Conservation (phyloP, 2,888 invertebrate species). For the Trachelus stipa region DNA sequence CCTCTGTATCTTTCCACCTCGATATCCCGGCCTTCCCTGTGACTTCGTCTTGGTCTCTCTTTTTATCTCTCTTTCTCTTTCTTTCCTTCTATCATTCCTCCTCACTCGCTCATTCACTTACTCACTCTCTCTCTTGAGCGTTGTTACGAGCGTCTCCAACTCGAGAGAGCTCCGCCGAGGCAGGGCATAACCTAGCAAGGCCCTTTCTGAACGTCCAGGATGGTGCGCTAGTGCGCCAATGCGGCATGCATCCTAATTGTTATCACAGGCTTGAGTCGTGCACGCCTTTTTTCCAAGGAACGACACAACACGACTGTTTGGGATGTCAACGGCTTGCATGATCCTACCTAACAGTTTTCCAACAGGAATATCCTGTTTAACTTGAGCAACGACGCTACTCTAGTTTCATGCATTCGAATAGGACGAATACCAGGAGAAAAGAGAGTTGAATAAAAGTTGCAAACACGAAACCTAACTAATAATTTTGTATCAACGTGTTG, state of each 20-base stretch:
- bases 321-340: neutral
- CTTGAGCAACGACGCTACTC: neutral
- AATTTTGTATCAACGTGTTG: neutral
- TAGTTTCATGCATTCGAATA: neutral
- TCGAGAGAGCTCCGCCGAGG: slow-evolving; percentile 1
- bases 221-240: neutral
- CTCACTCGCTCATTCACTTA: neutral
- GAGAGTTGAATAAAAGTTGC: neutral
- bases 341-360: neutral
- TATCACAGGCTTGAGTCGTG: neutral
- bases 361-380: neutral
- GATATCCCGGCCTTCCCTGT: too few species aligned
- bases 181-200: slow-evolving; percentile 4
- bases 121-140: neutral
- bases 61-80: slow-evolving; percentile 13
- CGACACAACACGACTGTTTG: neutral
- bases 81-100: neutral
- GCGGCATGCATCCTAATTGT: neutral
- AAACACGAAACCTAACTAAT: neutral
- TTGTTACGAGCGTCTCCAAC: neutral
- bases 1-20: too few species aligned
- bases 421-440: neutral
- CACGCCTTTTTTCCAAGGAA: neutral
- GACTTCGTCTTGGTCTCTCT: slow-evolving; percentile 17
- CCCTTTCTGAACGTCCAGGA: neutral